Evolutionary conservation across 2,888 invertebrate species (phyloP), one percentile per base, ranked within the genome.

Genomic region (Sinelater perroti): DNA sequence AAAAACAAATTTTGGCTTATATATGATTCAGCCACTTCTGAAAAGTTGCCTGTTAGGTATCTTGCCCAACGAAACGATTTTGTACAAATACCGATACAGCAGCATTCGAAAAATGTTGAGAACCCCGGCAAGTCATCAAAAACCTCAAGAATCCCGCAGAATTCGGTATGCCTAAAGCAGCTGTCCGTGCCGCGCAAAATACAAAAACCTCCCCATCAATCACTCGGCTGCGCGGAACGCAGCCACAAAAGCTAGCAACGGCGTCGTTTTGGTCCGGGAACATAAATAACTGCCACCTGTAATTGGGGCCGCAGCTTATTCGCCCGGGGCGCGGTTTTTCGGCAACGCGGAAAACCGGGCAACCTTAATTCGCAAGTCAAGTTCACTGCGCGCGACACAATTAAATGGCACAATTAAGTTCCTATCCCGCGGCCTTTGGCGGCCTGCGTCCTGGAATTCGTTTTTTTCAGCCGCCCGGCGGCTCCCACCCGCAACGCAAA

Each of bases 361-460:
- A n/a, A n/a, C n/a, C n/a, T n/a, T n/a, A n/a, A n/a, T 24, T n/a
- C n/a, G n/a, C n/a, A n/a, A 11, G 1, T 38, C 20, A 38, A 38
- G 20, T 38, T 38, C 38, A 20, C 6, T 40, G 40, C 16, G 40
- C 24, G 21, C 8, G 14, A 8, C 14, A 7, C 13, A 40, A 24
- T 40, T 24, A 24, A 40, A 40, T 40, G 24, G 24, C 14, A 24
- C 14, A 40, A 40, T 40, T 40, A 24, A 40, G 40, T 40, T 40
- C 40, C 24, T 24, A 24, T 40, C 16, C 14, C 40, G 13, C 40
- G 24, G 40, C 40, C 40, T 40, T 40, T 40, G 24, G 40, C 24
- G 21, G 10, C 20, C 26, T 24, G 40, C 26, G 40, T 24, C 24
- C 40, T 24, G 40, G 24, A 24, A 36, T 36, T 36, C 11, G 10